Conservation (phyloP, 2,888 invertebrate genomes). For the Eristalis intricaria region DNA sequence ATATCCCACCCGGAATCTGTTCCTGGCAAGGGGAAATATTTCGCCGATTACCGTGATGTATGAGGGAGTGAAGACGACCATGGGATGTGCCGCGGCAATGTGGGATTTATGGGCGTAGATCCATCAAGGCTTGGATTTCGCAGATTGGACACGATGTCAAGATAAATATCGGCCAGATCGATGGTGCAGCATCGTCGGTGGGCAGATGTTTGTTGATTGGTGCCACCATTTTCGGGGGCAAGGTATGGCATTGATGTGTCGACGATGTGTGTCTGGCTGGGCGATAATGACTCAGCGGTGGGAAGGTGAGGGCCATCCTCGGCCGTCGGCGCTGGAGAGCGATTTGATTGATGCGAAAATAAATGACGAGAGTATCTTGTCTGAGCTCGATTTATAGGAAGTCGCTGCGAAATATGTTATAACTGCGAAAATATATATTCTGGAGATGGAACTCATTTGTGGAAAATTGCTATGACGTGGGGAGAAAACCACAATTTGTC, state of each 20-base stretch:
- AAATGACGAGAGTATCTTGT: slow-evolving; percentile 15
- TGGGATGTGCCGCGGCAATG: slow-evolving; percentile 18
- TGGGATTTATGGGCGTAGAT: slow-evolving; percentile 47
- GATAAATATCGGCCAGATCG: slow-evolving; percentile 42
- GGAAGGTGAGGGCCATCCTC: background rate
- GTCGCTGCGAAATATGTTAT: background rate
- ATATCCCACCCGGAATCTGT: slow-evolving; percentile 52
- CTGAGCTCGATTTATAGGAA: background rate
- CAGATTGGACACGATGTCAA: slow-evolving; percentile 53
- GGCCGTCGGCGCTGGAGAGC: background rate
- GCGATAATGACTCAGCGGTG: background rate
- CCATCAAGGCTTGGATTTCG: slow-evolving; percentile 43
- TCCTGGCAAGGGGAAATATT: slow-evolving; percentile 62
- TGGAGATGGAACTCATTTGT: background rate
- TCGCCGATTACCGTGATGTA: slow-evolving; percentile 64
- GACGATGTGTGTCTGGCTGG: slow-evolving; percentile 3
- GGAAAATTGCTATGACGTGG: background rate
- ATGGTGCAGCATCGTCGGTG: background rate
- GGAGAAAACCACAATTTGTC: background rate
- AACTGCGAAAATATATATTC: background rate
- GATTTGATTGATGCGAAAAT: slow-evolving; percentile 40
- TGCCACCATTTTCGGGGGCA: slow-evolving; percentile 29
- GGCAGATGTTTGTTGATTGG: slow-evolving; percentile 39
- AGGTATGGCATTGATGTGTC: slow-evolving; percentile 45
- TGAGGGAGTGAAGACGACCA: slow-evolving; percentile 2